Evolutionary conservation across 2,113 vertebrate genomes (phyloP), one percentile per base, ranked within the genome.

Genomic region (Podarcis cretensis): DNA sequence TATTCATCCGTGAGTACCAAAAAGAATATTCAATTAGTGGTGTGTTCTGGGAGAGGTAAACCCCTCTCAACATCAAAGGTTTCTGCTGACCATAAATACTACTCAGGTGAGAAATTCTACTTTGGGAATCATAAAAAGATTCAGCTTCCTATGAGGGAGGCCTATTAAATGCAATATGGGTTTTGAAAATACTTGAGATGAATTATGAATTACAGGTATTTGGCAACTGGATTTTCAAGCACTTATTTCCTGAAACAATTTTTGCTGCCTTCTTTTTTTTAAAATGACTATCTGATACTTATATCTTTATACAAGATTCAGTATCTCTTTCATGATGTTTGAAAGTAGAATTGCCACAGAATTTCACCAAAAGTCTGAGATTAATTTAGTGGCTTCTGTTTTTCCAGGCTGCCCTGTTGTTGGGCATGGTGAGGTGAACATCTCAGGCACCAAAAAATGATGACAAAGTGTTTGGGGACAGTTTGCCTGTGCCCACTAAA

Each of bases 1-100:
- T 94, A 93, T 92, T 95, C 86, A 90, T 95, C 93, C 84, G 89
- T 84, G 78, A 90, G 88, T 74, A 92, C 87, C 86, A 92, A 88
- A 92, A 94, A 87, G 87, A 94, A 88, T 94, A 92, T 92, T 93
- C 84, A 92, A n/a, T 93, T 90, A 90, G 37, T 75, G 20, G 69
- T 81, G 77, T 88, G 87, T 65, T 90, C 80, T 12, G 75, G 87
- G 85, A 94, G 63, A 83, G 81, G 88, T 89, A 76, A 90, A 6
- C 86, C 92, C 93, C 91, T 90, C 84, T 88, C 81, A 91, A 87
- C 63, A 79, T 91, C 79, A 81, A 66, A 84, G 66, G 59, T 81
- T 94, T 93, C 80, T 92, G 48, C 40, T 94, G 86, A 89, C 88
- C 90, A 90, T 88, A 94, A 93, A 87, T 91, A 91, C 69, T 68